Evolutionary conservation across 2,888 invertebrate species (phyloP).

Genomic region (Apotomis betuletana): DNA sequence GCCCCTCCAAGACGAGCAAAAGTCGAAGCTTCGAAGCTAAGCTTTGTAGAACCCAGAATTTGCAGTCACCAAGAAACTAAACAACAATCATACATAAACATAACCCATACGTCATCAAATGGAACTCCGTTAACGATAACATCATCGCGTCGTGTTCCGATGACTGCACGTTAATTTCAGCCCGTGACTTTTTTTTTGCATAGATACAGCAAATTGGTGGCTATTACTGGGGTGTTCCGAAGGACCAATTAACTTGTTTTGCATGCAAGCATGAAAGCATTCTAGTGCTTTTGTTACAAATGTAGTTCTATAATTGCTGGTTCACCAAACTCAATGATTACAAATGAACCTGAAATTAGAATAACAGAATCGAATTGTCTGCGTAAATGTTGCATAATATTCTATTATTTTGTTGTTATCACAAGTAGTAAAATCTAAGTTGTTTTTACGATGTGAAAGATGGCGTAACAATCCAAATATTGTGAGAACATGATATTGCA

Average conservation of each 20-base stretch:
- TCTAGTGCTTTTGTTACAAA: slow-evolving; percentile 2
- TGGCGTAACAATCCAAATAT: not conserved
- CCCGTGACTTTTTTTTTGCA: slow-evolving; percentile 29
- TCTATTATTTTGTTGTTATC: not conserved
- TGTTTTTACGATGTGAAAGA: too few relatives aligned
- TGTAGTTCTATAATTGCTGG: not conserved
- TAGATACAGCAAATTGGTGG: slow-evolving; percentile 51
- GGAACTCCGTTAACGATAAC: slow-evolving; percentile 99
- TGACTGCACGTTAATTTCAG: slow-evolving; percentile 92
- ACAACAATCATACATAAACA: too few relatives aligned
- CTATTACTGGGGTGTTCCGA: slow-evolving; percentile 54
- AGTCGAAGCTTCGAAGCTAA: too few relatives aligned
- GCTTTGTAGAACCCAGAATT: too few relatives aligned
- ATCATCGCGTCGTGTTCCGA: slow-evolving; percentile 97
- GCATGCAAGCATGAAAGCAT: slow-evolving; percentile 50
- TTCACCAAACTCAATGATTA: not conserved
- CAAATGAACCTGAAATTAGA: not conserved
- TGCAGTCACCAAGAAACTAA: too few relatives aligned
- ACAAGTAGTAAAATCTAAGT: not conserved
- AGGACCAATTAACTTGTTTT: slow-evolving; percentile 52
- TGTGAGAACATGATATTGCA: not conserved
- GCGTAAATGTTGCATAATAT: not conserved
- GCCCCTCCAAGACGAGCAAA: too few relatives aligned
- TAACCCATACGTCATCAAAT: slow-evolving; percentile 88
- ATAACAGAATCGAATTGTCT: not conserved